Evolutionary conservation across 2,797 vertebrate species (phyloP).

Genomic region (Microctenopoma stevenorrisi): DNA sequence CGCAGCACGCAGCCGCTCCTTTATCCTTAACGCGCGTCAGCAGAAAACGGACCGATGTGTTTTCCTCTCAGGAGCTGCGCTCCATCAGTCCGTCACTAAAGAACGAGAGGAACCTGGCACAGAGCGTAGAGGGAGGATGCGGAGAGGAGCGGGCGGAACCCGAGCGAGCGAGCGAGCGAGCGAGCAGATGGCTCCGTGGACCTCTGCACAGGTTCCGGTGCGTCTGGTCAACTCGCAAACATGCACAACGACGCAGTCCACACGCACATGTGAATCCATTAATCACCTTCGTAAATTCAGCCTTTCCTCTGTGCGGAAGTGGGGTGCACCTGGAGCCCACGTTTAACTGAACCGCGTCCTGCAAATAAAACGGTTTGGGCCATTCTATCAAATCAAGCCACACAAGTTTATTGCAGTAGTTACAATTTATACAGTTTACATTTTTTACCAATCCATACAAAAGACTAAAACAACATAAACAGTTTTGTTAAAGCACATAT

Average conservation of each 20-base stretch:
- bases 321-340: neutral
- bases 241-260: neutral
- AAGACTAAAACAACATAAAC: slow-evolving; percentile 14
- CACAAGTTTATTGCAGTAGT: slow-evolving; percentile 21
- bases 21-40: neutral
- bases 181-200: slow-evolving; percentile 4
- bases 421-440: neutral
- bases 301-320: neutral
- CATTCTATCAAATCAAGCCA: slow-evolving; percentile 30
- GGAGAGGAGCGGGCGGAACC: slow-evolving; percentile 58
- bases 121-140: slow-evolving; percentile 53
- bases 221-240: neutral
- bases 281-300: neutral
- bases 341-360: neutral
- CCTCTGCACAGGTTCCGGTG: neutral
- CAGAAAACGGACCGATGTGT: neutral
- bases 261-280: neutral
- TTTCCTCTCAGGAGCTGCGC: slow-evolving; percentile 6
- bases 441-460: slow-evolving; percentile 1
- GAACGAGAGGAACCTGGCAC: slow-evolving; percentile 5
- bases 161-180: slow-evolving; percentile 13
- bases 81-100: slow-evolving; percentile 8
- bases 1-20: slow-evolving; percentile 43
- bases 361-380: neutral
- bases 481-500: slow-evolving; percentile 23